Evolutionary conservation across 2,113 vertebrate species (phyloP), one percentile per base, ranked within the genome.

Genomic region (Ibidorhyncha struthersii): DNA sequence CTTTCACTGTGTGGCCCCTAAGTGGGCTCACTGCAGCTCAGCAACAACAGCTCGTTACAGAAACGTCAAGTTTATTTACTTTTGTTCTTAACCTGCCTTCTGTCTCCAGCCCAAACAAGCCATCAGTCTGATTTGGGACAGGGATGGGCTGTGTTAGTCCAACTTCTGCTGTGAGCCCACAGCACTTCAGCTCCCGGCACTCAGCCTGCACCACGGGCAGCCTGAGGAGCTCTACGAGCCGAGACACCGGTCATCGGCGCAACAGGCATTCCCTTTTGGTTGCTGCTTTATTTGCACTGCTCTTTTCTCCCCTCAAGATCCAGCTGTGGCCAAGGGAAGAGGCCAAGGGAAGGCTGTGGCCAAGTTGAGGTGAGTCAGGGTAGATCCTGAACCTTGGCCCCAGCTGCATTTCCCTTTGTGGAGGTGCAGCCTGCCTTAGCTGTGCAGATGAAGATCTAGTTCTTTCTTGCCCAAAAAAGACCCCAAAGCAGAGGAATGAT

Each of bases 1-100:
- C 27, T 45, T 12, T 14, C 2, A 0, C 50, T 5, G 1, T 0
- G 8, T 0, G 0, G n/a, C 49, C 43, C 66, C 22, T 3, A 13
- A 4, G 8, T 0, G 21, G 36, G n/a, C 43, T 63, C 47, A 4
- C 2, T 0, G 41, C 59, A 73, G 53, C 49, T 86, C 45, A 45
- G 66, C 47, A 34, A 25, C 15, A 9, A 8, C 27, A 3, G 13
- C 52, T 71, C 3, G 14, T 10, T 12, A 30, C 25, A 76, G 40
- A 58, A 87, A 53, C 0, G 4, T 6, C 50, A 41, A 25, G 6
- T 79, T 79, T 9, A 25, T 82, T 86, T n/a, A 29, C 32, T 86
- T 74, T 34, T 34, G 15, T 12, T 86, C 59, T 73, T 59, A 14
- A 82, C 47, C 34, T 50, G 62, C 34, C 55, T 41, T 9, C 70